phyloP scores from a whole-genome alignment of 2,888 invertebrate genomes.

The Leptopilina drosophilae region DNA sequence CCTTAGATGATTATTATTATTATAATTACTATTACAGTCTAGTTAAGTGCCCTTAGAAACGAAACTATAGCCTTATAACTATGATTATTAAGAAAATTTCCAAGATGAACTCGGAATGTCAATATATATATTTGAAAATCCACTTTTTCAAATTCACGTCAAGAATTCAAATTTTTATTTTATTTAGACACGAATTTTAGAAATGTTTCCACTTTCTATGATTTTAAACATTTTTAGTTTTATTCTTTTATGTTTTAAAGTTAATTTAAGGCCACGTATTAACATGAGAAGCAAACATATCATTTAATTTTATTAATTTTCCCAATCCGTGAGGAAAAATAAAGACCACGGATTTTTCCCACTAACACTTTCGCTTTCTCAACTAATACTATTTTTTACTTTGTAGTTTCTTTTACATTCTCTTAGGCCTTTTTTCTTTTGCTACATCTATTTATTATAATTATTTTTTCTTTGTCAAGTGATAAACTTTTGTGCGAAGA shows the following conservation, averaged over 20 bases:
- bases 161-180: not conserved
- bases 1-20: constrained; percentile 52
- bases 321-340: constrained; percentile 54
- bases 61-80: constrained; percentile 63
- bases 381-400: constrained; percentile 57
- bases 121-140: not conserved
- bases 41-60: constrained; percentile 71
- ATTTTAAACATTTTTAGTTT: constrained; percentile 39
- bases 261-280: constrained; percentile 68
- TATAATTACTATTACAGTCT: constrained; percentile 35
- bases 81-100: constrained; percentile 39
- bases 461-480: not conserved
- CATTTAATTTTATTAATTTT: constrained; percentile 75
- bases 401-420: constrained; percentile 37
- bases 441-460: constrained; percentile 33
- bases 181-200: not conserved
- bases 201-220: not conserved
- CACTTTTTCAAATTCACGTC: too few relatives aligned
- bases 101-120: constrained; percentile 29
- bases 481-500: not conserved
- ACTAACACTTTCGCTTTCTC: constrained; percentile 52
- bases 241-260: constrained; percentile 46
- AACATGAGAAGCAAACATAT: constrained; percentile 76
- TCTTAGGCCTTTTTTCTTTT: constrained; percentile 41
- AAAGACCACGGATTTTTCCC: constrained; percentile 40